Base-by-base conservation (phyloP, 2,113 vertebrate species). In the Hymenochirus boettgeri region DNA sequence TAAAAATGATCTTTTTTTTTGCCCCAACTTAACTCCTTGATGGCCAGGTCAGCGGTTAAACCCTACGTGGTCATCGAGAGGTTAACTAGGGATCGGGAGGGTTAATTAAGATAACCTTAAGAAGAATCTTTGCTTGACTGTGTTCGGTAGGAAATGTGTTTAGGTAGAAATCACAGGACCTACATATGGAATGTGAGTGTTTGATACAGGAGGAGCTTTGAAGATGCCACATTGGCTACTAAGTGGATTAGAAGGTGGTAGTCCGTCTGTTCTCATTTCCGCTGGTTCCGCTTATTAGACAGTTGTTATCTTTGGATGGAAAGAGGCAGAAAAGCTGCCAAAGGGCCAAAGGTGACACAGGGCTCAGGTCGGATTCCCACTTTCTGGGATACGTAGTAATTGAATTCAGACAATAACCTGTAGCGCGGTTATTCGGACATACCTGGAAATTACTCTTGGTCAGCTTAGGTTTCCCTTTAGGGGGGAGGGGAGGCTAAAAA, bases 181-280 rank as follows among this genome's bases (percentile, higher is more conserved):
- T 1, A 13, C n/a, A n/a, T n/a, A n/a, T n/a, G n/a, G n/a, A n/a
- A n/a, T n/a, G n/a, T n/a, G n/a, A n/a, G n/a, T n/a, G n/a, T n/a
- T n/a, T n/a, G n/a, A n/a, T n/a, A n/a, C n/a, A n/a, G n/a, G n/a
- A n/a, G n/a, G n/a, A 13, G 4, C 46, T 50, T 26, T 57, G 45
- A 57, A 57, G 31, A 26, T 42, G 19, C 2, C 33, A 12, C 33
- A 35, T 35, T 13, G 33, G 2, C 31, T 18, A 15, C 21, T 66
- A 50, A 57, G 26, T 58, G 63, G 63, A 66, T 66, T 66, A 66
- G 63, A 39, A 50, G 63, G 54, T 57, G 55, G 26, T 26, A 33
- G 50, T 19, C 46, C 31, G 29, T 21, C 45, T 50, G 45, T 65
- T 65, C 27, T 58, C 63, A 66, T 58, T 27, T 48, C 10, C 4